Base-by-base conservation (phyloP, 2,888 invertebrate species). In the Cheilosia variabilis region DNA sequence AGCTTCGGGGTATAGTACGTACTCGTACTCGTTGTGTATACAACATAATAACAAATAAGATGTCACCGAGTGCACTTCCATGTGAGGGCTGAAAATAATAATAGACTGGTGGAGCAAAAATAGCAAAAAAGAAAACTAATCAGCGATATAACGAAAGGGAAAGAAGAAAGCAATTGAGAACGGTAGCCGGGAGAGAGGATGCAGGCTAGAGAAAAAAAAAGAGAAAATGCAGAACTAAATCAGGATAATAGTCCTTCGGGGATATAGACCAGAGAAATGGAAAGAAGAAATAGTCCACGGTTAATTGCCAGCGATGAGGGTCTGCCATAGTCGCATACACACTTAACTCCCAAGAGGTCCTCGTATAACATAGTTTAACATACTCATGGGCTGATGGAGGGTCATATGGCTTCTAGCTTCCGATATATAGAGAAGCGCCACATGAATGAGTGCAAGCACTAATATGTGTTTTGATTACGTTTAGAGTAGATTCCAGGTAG, bases 81-180 rank as follows among this genome's bases (percentile, higher is more conserved):
- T 62, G 57, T 55, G 43, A 75, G 57, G 27, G 52, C 41, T 62
- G 71, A 53, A 79, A 84, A 84, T 65, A 83, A 83, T 63, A 79
- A 65, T 43, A 69, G 53, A 75, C 69, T 60, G 19, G 15, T 27
- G 27, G 31, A 37, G 19, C 52, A 45, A 37, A 37, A 65, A 13
- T 15, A 27, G 34, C 10, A 69, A 22, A 45, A 63, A 41, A 34
- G 31, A 52, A 79, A 79, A 75, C 80, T 84, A 84, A 84, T 84
- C 79, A 84, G 60, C 47, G 69, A 75, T 80, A 65, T 43, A 80
- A 75, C 50, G 84, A 84, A 84, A 84, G 84, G 80, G 84, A 84
- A 84, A 84, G 65, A 84, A 52, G 75, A 84, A 60, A 75, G 75
- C 79, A 71, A 80, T 80, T 69, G 75, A 79, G 65, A 63, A 57